phyloP scores from a whole-genome alignment of 92 coral and sea anemone genomes.

The Paragorgia papillata region DNA sequence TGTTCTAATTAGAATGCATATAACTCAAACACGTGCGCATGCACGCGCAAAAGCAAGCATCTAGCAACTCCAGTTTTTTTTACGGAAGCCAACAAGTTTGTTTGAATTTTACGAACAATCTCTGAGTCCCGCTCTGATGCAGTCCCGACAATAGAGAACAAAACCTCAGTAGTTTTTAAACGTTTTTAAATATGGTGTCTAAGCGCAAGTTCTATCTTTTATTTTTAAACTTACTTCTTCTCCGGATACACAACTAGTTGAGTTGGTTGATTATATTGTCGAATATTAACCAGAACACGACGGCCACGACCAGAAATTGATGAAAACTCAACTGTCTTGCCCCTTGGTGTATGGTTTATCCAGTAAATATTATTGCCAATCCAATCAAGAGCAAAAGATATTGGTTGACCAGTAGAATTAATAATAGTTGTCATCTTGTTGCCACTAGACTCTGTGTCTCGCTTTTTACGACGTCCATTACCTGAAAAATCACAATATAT shows the following conservation, averaged over 20 bases:
- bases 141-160: too few species aligned
- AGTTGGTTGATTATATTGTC: neutral
- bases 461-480: constrained; percentile 4
- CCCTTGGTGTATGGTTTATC: neutral
- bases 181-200: too few species aligned
- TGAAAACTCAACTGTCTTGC: neutral
- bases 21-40: too few species aligned
- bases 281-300: constrained; percentile 1
- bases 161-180: too few species aligned
- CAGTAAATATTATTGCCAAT: constrained; percentile 21
- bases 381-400: constrained; percentile 40
- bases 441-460: neutral
- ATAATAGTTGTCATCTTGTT: neutral
- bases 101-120: too few species aligned
- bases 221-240: constrained; percentile 10
- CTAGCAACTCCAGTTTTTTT: too few species aligned
- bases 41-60: too few species aligned
- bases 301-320: constrained; percentile 21
- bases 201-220: too few species aligned
- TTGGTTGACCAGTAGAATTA: constrained; percentile 47
- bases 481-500: too few species aligned
- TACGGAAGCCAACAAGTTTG: too few species aligned
- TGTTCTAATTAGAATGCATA: too few species aligned
- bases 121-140: too few species aligned
- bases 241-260: constrained; percentile 21